A percentile compares a stretch with the other conserved stretches of the same genome.
phyloP scores from a whole-genome alignment of 2,797 vertebrate species.

The Xenentodon cancila region DNA sequence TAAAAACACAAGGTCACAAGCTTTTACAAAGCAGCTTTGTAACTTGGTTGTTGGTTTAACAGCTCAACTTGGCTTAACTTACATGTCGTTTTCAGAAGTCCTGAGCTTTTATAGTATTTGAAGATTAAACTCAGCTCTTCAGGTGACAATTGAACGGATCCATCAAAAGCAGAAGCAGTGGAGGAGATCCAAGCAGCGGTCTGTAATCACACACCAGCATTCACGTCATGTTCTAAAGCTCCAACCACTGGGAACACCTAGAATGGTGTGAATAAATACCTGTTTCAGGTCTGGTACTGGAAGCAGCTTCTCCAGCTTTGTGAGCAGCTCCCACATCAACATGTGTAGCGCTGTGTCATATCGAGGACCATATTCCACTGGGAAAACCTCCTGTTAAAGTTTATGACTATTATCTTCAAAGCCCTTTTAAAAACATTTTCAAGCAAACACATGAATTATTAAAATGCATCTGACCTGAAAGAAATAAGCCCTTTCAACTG shows the following conservation, averaged over 20 bases:
- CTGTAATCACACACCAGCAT: conserved; percentile 52
- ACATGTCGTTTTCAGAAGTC: conserved; percentile 65
- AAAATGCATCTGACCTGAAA: conserved; percentile 72
- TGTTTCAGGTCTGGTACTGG: conserved; percentile 79
- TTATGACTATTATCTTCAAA: background rate
- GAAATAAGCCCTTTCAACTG: conserved; percentile 80
- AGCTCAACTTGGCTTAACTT: conserved; percentile 31
- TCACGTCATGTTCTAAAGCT: background rate
- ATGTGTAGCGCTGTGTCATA: conserved; percentile 83
- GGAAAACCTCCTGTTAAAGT: conserved; percentile 81
- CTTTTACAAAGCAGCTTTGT: too few relatives aligned
- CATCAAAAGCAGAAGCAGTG: conserved; percentile 63
- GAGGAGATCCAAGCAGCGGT: conserved; percentile 75
- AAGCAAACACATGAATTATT: background rate
- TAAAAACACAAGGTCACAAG: background rate
- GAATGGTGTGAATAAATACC: conserved; percentile 65
- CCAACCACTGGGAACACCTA: background rate
- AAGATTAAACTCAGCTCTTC: conserved; percentile 65
- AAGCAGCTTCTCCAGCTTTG: conserved; percentile 81
- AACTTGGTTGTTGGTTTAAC: too few relatives aligned
- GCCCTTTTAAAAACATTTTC: background rate
- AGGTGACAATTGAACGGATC: conserved; percentile 63
- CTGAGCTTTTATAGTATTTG: conserved; percentile 64
- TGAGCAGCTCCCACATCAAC: conserved; percentile 85
- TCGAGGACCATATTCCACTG: conserved; percentile 83